phyloP scores from a whole-genome alignment of 1,140 invertebrate genomes.

The Papilio machaon region DNA sequence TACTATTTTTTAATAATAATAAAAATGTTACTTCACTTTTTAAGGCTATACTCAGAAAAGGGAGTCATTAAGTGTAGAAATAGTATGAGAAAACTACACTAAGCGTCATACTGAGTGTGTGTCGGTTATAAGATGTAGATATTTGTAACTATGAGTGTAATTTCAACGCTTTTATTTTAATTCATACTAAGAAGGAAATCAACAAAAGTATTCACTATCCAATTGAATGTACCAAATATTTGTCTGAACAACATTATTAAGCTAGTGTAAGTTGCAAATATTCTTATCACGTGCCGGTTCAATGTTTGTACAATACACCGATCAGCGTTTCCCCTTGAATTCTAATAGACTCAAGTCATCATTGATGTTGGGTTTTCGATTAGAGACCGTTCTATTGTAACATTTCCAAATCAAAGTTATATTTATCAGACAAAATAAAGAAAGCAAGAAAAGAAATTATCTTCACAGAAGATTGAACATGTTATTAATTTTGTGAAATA shows the following conservation, averaged over 20 bases:
- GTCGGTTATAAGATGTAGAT: too few species aligned
- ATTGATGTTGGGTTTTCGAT: constrained; percentile 14
- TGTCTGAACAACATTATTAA: constrained; percentile 7
- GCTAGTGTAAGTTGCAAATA: background rate
- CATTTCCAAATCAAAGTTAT: background rate
- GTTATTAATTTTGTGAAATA: background rate
- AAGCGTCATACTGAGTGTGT: too few species aligned
- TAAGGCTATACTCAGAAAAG: too few species aligned
- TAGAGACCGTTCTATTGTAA: constrained; percentile 6
- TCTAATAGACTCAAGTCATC: background rate
- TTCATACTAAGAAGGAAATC: background rate
- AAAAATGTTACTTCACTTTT: too few species aligned
- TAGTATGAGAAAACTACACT: too few species aligned
- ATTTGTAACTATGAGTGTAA: too few species aligned
- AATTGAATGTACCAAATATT: background rate
- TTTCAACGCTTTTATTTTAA: too few species aligned
- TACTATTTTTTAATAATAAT: too few species aligned
- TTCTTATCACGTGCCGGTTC: background rate
- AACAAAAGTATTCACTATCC: background rate
- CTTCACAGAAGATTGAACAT: background rate
- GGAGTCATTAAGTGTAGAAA: too few species aligned
- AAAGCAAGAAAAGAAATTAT: background rate
- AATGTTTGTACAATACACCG: constrained; percentile 18
- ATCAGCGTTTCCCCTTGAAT: constrained; percentile 11
- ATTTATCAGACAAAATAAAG: background rate